phyloP scores from a whole-genome alignment of 2,113 vertebrate genomes.

The Eubucco bourcierii region DNA sequence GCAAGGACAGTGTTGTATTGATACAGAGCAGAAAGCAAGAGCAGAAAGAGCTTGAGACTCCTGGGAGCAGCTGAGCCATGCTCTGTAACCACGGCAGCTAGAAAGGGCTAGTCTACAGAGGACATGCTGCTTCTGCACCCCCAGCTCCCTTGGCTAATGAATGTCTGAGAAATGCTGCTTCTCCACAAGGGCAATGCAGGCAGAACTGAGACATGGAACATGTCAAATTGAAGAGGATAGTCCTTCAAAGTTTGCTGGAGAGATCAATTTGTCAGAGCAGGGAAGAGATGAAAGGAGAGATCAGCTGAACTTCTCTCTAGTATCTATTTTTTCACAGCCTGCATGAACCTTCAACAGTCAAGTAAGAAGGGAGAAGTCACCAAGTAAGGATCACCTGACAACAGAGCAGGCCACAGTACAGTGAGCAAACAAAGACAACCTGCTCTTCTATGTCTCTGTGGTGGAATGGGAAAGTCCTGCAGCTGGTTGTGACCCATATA shows the following conservation, averaged over 20 bases:
- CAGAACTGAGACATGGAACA: not conserved
- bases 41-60: not conserved
- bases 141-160: not conserved
- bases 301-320: not conserved
- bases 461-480: not conserved
- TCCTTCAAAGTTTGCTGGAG: not conserved
- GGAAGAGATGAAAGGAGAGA: not conserved
- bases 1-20: not conserved
- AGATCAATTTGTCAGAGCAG: not conserved
- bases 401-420: not conserved
- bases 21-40: not conserved
- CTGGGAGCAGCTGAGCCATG: not conserved
- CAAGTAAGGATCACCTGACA: not conserved
- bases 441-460: not conserved
- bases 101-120: not conserved
- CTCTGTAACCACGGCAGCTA: constrained; percentile 3
- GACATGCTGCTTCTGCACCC: not conserved
- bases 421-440: not conserved
- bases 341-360: not conserved
- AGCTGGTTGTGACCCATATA: not conserved
- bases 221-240: not conserved
- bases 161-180: not conserved
- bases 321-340: not conserved
- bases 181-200: not conserved
- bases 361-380: not conserved